Percentiles rank a stretch among this genome's conserved stretches.
Evolutionary conservation across 2,797 vertebrate species (phyloP).

Genomic region (Antrozous pallidus): DNA sequence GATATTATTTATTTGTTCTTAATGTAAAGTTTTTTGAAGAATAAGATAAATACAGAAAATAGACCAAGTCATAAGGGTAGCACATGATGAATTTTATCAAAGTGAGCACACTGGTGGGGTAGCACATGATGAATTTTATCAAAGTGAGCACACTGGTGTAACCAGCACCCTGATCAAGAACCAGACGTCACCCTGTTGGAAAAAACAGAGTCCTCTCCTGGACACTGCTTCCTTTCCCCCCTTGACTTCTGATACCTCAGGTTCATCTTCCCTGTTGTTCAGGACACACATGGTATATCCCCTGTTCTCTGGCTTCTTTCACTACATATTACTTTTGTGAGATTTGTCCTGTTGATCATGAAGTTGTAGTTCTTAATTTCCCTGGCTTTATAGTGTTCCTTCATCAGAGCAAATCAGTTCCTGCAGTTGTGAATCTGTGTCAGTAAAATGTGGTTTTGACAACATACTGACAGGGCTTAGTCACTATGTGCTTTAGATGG

Average conservation of each 20-base stretch:
- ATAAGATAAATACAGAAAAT: background rate
- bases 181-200: background rate
- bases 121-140: background rate
- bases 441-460: background rate
- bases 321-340: background rate
- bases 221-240: too few species aligned
- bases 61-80: background rate
- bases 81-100: background rate
- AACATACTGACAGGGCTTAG: background rate
- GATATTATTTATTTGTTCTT: background rate
- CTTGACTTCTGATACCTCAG: background rate
- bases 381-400: background rate
- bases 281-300: background rate
- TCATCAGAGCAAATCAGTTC: background rate
- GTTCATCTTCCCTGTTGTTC: background rate
- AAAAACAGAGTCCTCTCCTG: background rate
- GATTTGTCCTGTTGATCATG: background rate
- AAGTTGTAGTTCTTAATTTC: background rate
- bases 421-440: background rate
- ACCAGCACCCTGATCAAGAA: background rate
- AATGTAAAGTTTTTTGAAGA: background rate
- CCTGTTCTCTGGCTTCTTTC: background rate
- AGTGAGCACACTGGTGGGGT: background rate
- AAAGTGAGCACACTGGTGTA: too few species aligned
- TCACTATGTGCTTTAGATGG: background rate